A percentile compares a stretch with the other conserved stretches of the same genome.
Evolutionary conservation across 2,113 vertebrate species (phyloP).

Genomic region (Rhipidura dahli): DNA sequence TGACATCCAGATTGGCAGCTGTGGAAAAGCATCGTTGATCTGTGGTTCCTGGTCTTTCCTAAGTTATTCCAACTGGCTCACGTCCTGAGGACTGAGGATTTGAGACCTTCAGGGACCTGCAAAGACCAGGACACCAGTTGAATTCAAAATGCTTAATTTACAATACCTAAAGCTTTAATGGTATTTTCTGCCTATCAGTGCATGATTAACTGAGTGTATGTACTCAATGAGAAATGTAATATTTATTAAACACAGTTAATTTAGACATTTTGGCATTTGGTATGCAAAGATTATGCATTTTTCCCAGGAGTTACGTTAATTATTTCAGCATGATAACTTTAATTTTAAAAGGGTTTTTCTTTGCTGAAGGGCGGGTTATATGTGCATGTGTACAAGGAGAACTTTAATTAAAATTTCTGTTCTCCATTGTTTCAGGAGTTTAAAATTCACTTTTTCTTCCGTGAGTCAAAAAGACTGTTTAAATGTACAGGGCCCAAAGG

Average conservation of each 20-base stretch:
- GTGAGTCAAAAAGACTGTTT: background rate
- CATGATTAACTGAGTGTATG: background rate
- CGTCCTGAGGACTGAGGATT: background rate
- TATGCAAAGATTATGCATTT: constrained; percentile 33
- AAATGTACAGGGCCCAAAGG: background rate
- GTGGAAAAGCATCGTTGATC: background rate
- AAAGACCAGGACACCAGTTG: background rate
- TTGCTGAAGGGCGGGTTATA: background rate
- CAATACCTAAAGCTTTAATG: background rate
- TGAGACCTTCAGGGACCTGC: background rate
- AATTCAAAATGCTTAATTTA: background rate
- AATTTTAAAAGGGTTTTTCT: background rate
- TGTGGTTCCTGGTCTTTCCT: background rate
- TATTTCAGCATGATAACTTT: constrained; percentile 31
- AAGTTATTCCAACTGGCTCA: background rate
- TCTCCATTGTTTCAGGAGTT: background rate
- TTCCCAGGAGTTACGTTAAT: constrained; percentile 40
- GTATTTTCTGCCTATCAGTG: background rate
- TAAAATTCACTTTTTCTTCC: background rate
- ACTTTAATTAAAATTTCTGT: constrained; percentile 4
- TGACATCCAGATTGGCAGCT: background rate
- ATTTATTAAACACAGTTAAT: constrained; percentile 28
- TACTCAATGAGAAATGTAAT: background rate
- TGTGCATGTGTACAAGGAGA: background rate
- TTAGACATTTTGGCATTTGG: constrained; percentile 40